Base-by-base conservation (phyloP, 2,888 invertebrate species). In the Cecidostiba fungosa region DNA sequence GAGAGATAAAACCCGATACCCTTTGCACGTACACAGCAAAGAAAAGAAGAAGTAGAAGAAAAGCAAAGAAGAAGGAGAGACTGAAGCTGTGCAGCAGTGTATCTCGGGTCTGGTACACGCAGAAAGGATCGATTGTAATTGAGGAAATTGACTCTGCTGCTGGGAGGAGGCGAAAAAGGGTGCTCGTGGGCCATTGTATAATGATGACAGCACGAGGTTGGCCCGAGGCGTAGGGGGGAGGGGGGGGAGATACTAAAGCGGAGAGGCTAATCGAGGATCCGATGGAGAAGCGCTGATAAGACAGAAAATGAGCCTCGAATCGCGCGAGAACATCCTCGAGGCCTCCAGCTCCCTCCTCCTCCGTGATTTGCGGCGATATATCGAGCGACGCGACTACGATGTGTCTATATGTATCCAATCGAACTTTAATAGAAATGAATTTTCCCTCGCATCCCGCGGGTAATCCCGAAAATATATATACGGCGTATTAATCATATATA, bases 251-350 rank as follows among this genome's bases (percentile, higher is more conserved):
- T n/a, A 62, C 26, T 43, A 72, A 72, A 72, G 43, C 59, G 78
- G 54, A 14, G 81, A 82, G 70, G 79, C 39, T 85, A 87, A 87
- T 86, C 81, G 87, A 87, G 72, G 36, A 78, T 62, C 73, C 85
- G 85, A 87, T 86, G 77, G 26, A 85, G 77, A 87, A 82, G 77
- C 50, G 87, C 87, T 88, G 87, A 87, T 86, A 87, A 86, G 82
- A 85, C 86, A 82, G 72, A 85, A 87, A 86, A 86, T 72, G 82
- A 84, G 77, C 84, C 86, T 86, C 82, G 82, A 87, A 73, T 16
- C 80, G 66, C 77, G 32, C 32, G 50, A 59, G 72, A 85, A 77
- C 74, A 85, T 77, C 79, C 77, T 77, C 72, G 59, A 82, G 29
- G 70, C 70, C 69, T 47, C 26, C 36, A 62, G 72, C 23, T 50